Evolutionary conservation across 1,140 invertebrate species (phyloP).

Genomic region (Drosophila varians): DNA sequence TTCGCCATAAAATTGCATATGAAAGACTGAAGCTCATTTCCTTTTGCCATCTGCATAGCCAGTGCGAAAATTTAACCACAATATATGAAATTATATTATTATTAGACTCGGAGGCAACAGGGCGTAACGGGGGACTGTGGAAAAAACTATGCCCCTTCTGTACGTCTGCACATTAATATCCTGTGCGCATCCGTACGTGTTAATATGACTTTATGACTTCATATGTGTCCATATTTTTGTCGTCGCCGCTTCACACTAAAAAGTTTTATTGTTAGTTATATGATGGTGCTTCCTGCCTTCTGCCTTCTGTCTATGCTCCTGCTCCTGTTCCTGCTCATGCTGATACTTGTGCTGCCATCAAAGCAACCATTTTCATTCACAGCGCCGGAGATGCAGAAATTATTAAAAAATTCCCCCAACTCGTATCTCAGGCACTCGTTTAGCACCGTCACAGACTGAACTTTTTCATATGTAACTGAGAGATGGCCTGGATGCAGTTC

Average conservation of each 20-base stretch:
- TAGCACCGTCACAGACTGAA: conserved; percentile 47
- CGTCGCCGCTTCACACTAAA: conserved; percentile 74
- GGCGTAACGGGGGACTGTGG: background rate
- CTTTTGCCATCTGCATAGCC: conserved; percentile 29
- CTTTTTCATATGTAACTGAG: conserved; percentile 57
- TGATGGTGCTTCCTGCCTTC: conserved; percentile 18
- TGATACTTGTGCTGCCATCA: conserved; percentile 59
- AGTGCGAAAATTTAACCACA: conserved; percentile 70
- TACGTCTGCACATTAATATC: conserved; percentile 74
- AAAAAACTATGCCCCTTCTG: conserved; percentile 54
- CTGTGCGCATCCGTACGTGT: conserved; percentile 82
- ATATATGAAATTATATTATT: conserved; percentile 80
- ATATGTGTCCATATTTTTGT: conserved; percentile 82
- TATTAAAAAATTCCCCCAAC: conserved; percentile 73
- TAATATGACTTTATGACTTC: conserved; percentile 82
- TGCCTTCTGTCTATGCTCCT: conserved; percentile 5
- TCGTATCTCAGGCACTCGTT: conserved; percentile 44
- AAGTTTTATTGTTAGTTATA: conserved; percentile 79
- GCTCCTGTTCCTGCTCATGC: conserved; percentile 9
- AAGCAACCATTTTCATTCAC: conserved; percentile 81
- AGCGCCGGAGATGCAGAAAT: conserved; percentile 79
- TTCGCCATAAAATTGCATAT: conserved; percentile 47
- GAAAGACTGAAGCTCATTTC: conserved; percentile 58
- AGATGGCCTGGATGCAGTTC: conserved; percentile 17
- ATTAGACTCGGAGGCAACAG: conserved; percentile 45